Base-by-base conservation (phyloP, 2,113 vertebrate genomes). In the Stomatorhinus ivindoensis region DNA sequence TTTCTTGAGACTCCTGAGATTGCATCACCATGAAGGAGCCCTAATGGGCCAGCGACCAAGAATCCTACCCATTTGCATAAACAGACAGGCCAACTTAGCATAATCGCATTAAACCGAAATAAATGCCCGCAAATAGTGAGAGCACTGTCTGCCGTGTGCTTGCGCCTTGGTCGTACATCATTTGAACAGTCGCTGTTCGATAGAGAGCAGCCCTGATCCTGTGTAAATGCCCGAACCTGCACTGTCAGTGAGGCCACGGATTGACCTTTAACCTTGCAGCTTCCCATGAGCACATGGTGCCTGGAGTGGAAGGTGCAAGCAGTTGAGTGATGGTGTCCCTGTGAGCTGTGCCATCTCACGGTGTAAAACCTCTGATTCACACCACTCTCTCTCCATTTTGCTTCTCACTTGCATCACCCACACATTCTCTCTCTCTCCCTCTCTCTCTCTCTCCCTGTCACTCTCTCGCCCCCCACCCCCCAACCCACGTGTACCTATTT, bases 371-470 rank as follows among this genome's bases (percentile, higher is more conserved):
- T 61, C 85, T 87, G 47, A 89, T 90, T 87, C 69, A 48, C 61
- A 80, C 11, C 58, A 27, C 65, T 46, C 51, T 42, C 31, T 69
- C 31, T 65, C 19, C 5, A 69, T 46, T 76, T 39, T 80, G n/a
- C 86, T 82, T 88, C 89, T 84, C 89, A 89, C 89, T 48, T 87
- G 27, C 44, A 89, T 86, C 89, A 87, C 89, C 87, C 58, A 86
- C 87, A 73, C 73, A 31, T 47, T 58, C 50, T 31, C 51, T 88
- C 24, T 83, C 27, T 27, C 17, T 47, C 76, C 13, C 31, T 7
- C 17, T 86, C 90, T 27, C 53, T 44, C 82, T 89, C 85, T 73
- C 44, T 91, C 35, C 4, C 69, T 76, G 3, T 90, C 61, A 31
- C 61, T 87, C 31, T 55, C 19, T 24, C 46, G 11, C 50, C 44